Evolutionary conservation across 1,140 invertebrate species (phyloP).

Genomic region (Liolophura sinensis): DNA sequence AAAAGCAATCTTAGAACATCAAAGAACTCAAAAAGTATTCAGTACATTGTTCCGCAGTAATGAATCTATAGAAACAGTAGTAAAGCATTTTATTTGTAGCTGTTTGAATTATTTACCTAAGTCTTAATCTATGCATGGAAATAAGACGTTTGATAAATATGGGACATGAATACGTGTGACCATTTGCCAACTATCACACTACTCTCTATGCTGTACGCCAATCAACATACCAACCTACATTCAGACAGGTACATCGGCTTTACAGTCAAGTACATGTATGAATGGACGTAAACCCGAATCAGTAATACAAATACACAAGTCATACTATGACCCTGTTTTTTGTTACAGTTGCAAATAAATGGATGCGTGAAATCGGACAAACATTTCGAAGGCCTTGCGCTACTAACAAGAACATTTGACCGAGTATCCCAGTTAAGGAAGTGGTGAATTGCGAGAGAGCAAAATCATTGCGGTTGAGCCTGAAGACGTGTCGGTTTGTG

Average conservation of each 20-base stretch:
- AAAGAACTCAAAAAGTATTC: no score
- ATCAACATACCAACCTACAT: not conserved
- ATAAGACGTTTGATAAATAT: no score
- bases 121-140: no score
- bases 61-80: no score
- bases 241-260: not conserved
- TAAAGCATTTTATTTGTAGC: no score
- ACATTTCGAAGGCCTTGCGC: slow-evolving; percentile 41
- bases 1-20: no score
- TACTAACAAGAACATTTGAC: slow-evolving; percentile 25
- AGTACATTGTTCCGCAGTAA: no score
- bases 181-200: slow-evolving; percentile 5
- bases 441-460: no score
- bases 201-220: not conserved
- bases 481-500: no score
- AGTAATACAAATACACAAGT: not conserved
- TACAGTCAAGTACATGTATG: not conserved
- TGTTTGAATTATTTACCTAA: no score
- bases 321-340: not conserved
- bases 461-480: no score
- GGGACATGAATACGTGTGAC: not conserved
- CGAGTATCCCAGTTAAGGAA: no score
- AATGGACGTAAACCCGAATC: not conserved
- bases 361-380: slow-evolving; percentile 52
- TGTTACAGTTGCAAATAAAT: slow-evolving; percentile 54